Percentiles rank a stretch among this genome's conserved stretches.
phyloP scores from a whole-genome alignment of 2,797 vertebrate genomes.

The Telmatherina bonti region DNA sequence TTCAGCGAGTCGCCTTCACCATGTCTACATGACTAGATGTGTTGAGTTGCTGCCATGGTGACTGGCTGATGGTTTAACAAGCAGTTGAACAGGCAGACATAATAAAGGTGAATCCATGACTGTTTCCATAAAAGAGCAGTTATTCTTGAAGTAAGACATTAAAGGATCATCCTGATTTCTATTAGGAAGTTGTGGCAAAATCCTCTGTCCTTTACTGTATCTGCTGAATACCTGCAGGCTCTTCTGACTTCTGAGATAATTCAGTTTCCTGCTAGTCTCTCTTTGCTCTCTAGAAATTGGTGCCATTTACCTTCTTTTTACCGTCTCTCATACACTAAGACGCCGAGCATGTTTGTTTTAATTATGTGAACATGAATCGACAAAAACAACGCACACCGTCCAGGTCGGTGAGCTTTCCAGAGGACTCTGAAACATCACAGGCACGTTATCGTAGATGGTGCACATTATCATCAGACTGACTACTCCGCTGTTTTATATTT shows the following conservation, averaged over 20 bases:
- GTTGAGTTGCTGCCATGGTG: no score
- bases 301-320: conserved; percentile 56
- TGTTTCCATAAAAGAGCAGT: no score
- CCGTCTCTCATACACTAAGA: conserved; percentile 55
- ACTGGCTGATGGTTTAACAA: no score
- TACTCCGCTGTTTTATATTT: conserved; percentile 39
- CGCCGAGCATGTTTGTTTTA: conserved; percentile 57
- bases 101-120: no score
- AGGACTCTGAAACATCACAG: conserved; percentile 45
- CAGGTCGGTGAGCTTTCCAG: conserved; percentile 49
- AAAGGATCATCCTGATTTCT: no score
- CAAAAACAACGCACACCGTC: conserved; percentile 67
- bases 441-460: conserved; percentile 48
- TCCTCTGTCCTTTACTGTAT: no score
- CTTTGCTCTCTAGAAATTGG: conserved; percentile 70
- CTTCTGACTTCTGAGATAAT: conserved; percentile 42
- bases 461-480: conserved; percentile 41
- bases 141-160: no score
- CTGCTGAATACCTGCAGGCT: not conserved
- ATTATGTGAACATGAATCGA: conserved; percentile 74
- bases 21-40: no score
- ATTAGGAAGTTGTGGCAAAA: no score
- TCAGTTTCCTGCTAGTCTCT: conserved; percentile 55
- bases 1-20: no score
- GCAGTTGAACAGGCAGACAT: no score